These are phyloP conservation scores for Cardiocondyla obscurior DNA, from an alignment of 1,140 invertebrate species.

Conservation along the genomic window DNA sequence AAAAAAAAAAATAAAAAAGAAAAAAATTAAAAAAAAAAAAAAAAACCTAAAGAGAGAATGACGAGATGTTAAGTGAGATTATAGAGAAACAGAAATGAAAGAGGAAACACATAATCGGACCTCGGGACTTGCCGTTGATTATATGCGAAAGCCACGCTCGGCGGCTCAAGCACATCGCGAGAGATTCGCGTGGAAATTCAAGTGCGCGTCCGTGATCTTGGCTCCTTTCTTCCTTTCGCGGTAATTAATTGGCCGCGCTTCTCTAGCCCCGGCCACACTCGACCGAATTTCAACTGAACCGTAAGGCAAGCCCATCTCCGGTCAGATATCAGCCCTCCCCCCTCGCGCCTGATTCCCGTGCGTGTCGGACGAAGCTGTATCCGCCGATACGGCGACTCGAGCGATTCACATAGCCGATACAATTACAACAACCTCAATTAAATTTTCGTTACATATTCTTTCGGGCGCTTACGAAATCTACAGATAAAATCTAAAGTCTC, in stretches of 20 bases:
- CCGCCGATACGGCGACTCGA: background rate
- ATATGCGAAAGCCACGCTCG: conserved; percentile 72
- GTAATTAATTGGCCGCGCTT: conserved; percentile 68
- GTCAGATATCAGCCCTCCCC: conserved; percentile 27
- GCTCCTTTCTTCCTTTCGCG: conserved; percentile 63
- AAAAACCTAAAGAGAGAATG: background rate
- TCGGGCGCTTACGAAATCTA: no score
- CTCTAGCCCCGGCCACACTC: conserved; percentile 39
- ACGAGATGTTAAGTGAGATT: background rate
- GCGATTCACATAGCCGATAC: background rate
- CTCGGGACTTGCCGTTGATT: conserved; percentile 62
- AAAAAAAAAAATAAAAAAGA: no score
- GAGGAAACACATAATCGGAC: conserved; percentile 66
- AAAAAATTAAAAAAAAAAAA: background rate
- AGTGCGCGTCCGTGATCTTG: conserved; percentile 61
- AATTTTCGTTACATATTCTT: background rate
- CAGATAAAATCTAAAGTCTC: background rate
- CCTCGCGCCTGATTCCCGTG: background rate
- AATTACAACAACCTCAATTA: no score
- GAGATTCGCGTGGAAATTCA: conserved; percentile 70
- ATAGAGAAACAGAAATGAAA: background rate
- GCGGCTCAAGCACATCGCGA: conserved; percentile 72
- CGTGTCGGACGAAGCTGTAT: background rate
- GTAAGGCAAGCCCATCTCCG: conserved; percentile 28
- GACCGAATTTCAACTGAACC: conserved; percentile 65